A percentile compares a stretch with the other conserved stretches of the same genome.
Conservation (phyloP, 2,888 invertebrate species). For the Volucella zonaria region DNA sequence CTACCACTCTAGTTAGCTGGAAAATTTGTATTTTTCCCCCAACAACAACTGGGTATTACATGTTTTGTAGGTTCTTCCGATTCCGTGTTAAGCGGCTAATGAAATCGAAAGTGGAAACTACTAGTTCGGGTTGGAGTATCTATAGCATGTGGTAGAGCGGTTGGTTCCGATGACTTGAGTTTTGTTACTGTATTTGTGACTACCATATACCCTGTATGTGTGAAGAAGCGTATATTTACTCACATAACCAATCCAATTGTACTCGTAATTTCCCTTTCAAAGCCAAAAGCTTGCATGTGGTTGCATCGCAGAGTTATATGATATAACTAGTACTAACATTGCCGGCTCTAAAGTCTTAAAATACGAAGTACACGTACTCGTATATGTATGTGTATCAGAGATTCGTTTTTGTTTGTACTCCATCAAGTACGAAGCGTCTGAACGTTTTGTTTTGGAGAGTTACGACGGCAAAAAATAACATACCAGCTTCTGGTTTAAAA, state of each 20-base stretch:
- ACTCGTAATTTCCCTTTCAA: conserved; percentile 69
- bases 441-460: conserved; percentile 1
- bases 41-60: conserved; percentile 34
- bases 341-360: conserved; percentile 39
- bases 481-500: neutral
- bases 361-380: neutral
- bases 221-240: conserved; percentile 1
- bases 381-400: neutral
- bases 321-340: conserved; percentile 29
- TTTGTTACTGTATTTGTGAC: conserved; percentile 22
- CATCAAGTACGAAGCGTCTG: conserved; percentile 34
- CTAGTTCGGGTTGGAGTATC: conserved; percentile 40
- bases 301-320: conserved; percentile 8
- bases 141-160: neutral
- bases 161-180: conserved; percentile 14
- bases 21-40: neutral
- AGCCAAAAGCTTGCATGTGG: conserved; percentile 43
- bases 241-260: conserved; percentile 2
- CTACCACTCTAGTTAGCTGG: neutral
- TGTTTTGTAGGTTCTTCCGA: conserved; percentile 72
- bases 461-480: neutral
- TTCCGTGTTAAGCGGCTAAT: conserved; percentile 75
- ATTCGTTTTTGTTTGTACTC: conserved; percentile 32
- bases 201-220: neutral
- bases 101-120: conserved; percentile 75